Conservation (phyloP, 2,797 vertebrate species). For the Carcharodon carcharias region DNA sequence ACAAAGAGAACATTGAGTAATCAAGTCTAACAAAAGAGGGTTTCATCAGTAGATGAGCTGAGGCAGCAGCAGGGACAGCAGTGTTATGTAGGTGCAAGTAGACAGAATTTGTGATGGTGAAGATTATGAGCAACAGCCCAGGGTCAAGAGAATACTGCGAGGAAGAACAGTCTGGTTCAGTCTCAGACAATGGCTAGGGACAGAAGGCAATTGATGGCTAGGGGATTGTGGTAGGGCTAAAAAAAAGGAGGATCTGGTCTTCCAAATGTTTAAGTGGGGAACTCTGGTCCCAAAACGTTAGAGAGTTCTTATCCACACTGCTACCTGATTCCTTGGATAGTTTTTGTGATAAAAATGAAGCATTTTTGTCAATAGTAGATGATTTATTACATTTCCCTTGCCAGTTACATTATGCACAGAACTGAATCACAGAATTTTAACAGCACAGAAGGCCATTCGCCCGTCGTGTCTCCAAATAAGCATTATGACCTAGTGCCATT, state of each 20-base stretch:
- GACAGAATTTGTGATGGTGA: too few relatives aligned
- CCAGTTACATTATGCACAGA: background rate
- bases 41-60: too few relatives aligned
- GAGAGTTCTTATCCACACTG: background rate
- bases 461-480: too few relatives aligned
- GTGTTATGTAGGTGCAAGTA: too few relatives aligned
- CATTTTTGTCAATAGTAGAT: background rate
- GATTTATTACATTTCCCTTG: background rate
- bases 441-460: too few relatives aligned
- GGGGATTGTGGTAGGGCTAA: background rate
- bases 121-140: too few relatives aligned
- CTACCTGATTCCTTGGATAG: background rate
- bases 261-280: background rate
- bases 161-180: background rate
- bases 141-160: background rate
- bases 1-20: too few relatives aligned
- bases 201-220: background rate
- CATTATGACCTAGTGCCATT: too few relatives aligned
- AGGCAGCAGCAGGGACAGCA: too few relatives aligned
- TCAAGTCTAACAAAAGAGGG: too few relatives aligned
- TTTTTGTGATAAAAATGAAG: background rate
- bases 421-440: background rate
- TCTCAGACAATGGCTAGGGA: background rate
- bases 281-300: background rate
- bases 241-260: background rate